Conservation (phyloP, 1,140 invertebrate genomes). For the Adelges cooleyi region DNA sequence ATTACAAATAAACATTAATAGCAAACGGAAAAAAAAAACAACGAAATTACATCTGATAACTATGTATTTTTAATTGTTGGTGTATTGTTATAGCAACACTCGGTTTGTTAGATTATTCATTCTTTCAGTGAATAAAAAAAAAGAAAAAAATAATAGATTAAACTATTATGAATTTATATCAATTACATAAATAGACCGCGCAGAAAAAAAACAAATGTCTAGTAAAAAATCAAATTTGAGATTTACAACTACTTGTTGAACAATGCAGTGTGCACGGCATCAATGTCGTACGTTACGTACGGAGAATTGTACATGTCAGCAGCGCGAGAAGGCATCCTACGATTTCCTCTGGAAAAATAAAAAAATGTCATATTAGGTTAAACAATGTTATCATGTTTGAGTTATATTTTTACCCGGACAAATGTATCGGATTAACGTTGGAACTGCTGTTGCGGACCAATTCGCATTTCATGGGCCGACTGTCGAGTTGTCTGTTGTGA, state of each 20-base stretch:
- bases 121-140: too few relatives aligned
- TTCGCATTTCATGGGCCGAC: constrained; percentile 69
- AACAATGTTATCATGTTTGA: background rate
- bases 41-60: too few relatives aligned
- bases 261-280: constrained; percentile 9
- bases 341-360: background rate
- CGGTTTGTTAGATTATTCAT: too few relatives aligned
- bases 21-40: too few relatives aligned
- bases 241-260: constrained; percentile 4
- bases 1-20: too few relatives aligned
- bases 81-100: too few relatives aligned
- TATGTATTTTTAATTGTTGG: too few relatives aligned
- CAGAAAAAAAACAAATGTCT: too few relatives aligned
- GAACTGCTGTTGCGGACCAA: constrained; percentile 45
- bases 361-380: background rate
- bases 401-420: constrained; percentile 15
- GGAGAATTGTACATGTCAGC: constrained; percentile 17
- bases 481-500: constrained; percentile 79
- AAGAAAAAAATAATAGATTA: too few relatives aligned
- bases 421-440: background rate
- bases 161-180: too few relatives aligned
- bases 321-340: constrained; percentile 17
- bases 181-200: too few relatives aligned
- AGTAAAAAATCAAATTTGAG: background rate
- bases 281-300: constrained; percentile 4